Percentiles rank a stretch among this genome's conserved stretches.
Conservation (phyloP, 2,888 invertebrate genomes). For the Tanypteryx hageni region DNA sequence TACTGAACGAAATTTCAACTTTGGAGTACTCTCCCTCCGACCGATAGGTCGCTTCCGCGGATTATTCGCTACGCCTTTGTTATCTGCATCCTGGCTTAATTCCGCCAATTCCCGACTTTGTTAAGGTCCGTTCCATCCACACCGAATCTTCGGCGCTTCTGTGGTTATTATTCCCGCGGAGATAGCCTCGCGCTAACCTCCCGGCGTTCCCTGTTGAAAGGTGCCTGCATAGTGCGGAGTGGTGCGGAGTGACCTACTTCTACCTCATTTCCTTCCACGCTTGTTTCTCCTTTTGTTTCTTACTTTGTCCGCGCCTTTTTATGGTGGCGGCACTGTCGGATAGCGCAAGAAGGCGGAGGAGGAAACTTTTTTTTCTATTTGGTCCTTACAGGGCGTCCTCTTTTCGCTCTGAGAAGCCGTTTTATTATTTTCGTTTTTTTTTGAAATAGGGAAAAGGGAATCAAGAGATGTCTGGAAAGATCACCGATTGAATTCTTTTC, state of each 20-base stretch:
- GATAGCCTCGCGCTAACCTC: neutral
- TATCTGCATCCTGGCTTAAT: neutral
- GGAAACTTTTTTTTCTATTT: too few species aligned
- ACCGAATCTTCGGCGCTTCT: neutral
- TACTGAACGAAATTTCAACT: neutral
- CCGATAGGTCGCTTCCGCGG: neutral
- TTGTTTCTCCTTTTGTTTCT: neutral
- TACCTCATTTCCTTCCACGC: neutral
- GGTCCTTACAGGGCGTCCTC: neutral
- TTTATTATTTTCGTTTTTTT: neutral
- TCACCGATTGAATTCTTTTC: neutral
- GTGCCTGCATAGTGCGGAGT: neutral
- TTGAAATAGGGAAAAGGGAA: too few species aligned
- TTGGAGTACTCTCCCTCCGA: neutral
- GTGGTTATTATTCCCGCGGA: neutral
- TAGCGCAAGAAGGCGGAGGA: too few species aligned
- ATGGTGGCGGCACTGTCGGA: too few species aligned
- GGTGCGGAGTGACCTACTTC: conserved; percentile 18
- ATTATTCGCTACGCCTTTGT: neutral
- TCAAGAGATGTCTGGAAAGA: too few species aligned
- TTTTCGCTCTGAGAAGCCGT: neutral
- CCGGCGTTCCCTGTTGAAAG: neutral
- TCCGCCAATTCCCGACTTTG: neutral
- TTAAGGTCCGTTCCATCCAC: neutral
- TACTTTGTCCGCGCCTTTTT: neutral